Evolutionary conservation across 2,113 vertebrate genomes (phyloP).

Genomic region (Charina bottae): DNA sequence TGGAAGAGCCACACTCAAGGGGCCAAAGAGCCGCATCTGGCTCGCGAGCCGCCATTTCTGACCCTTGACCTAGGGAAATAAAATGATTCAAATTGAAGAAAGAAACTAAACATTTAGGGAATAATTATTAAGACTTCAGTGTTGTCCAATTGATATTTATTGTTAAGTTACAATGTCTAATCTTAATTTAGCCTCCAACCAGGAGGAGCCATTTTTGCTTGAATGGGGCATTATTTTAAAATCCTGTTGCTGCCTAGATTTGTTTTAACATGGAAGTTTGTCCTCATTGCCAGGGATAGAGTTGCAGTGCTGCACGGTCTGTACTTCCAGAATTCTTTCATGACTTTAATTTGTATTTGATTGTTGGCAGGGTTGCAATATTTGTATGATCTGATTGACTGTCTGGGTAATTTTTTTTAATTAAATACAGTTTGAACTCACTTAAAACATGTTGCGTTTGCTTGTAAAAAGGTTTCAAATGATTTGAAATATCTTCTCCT

Average conservation of each 20-base stretch:
- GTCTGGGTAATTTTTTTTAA: slow-evolving; percentile 47
- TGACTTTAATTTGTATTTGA: slow-evolving; percentile 56
- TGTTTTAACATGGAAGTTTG: slow-evolving; percentile 35
- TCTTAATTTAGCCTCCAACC: neutral
- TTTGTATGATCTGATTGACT: slow-evolving; percentile 40
- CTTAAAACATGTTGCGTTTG: slow-evolving; percentile 41
- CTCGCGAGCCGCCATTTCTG: too few species aligned
- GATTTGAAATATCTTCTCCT: slow-evolving; percentile 45
- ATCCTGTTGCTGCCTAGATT: slow-evolving; percentile 16
- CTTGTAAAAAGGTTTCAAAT: slow-evolving; percentile 26
- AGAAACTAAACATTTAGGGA: neutral
- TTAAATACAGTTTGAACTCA: slow-evolving; percentile 40
- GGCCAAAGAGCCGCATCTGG: too few species aligned
- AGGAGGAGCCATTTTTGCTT: slow-evolving; percentile 19
- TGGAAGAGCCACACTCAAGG: too few species aligned
- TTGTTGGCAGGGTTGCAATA: slow-evolving; percentile 59
- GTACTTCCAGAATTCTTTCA: slow-evolving; percentile 57
- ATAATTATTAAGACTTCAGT: slow-evolving; percentile 8
- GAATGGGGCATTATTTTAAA: slow-evolving; percentile 24
- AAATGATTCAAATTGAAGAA: neutral
- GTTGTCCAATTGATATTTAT: slow-evolving; percentile 17
- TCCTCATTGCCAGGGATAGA: slow-evolving; percentile 43
- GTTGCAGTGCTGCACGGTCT: slow-evolving; percentile 28
- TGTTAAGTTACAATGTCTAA: slow-evolving; percentile 17
- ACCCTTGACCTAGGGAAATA: neutral